phyloP scores from a whole-genome alignment of 2,888 invertebrate genomes.

The Coleophora flavipennella region DNA sequence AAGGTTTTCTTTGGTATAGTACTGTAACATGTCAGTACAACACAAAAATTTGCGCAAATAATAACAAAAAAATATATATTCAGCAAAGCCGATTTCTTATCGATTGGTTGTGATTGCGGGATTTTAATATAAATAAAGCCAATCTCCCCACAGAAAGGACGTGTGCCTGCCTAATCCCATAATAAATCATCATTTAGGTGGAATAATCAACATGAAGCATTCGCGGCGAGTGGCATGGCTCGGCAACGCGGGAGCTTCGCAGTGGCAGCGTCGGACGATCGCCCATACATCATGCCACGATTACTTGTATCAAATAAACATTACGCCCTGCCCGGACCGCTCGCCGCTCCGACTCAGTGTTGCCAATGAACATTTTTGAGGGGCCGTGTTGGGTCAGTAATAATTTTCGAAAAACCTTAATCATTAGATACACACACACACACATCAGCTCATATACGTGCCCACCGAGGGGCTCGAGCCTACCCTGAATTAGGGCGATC shows the following conservation, averaged over 20 bases:
- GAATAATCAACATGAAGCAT: slow-evolving; percentile 67
- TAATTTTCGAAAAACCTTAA: no score
- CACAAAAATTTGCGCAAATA: slow-evolving; percentile 16
- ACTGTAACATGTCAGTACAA: no score
- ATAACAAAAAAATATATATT: slow-evolving; percentile 32
- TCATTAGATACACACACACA: no score
- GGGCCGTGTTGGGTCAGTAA: no score
- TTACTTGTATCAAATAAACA: slow-evolving; percentile 69
- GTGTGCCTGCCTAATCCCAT: slow-evolving; percentile 59
- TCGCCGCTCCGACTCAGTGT: slow-evolving; percentile 9
- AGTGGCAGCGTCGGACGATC: slow-evolving; percentile 8
- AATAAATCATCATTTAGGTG: slow-evolving; percentile 69
- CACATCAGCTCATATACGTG: no score
- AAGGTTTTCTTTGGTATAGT: no score
- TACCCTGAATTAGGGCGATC: no score
- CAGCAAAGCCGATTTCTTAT: slow-evolving; percentile 46
- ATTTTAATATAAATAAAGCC: slow-evolving; percentile 62
- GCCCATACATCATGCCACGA: slow-evolving; percentile 61
- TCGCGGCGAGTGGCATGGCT: slow-evolving; percentile 21
- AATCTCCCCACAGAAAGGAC: slow-evolving; percentile 58
- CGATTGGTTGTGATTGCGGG: slow-evolving; percentile 38
- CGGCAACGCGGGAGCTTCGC: slow-evolving; percentile 13
- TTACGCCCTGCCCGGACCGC: slow-evolving; percentile 42
- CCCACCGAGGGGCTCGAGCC: no score
- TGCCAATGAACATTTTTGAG: no score